These are phyloP conservation scores for Protobothrops flavoviridis DNA, from an alignment of 2,113 vertebrate genomes.

Conservation along the genomic window DNA sequence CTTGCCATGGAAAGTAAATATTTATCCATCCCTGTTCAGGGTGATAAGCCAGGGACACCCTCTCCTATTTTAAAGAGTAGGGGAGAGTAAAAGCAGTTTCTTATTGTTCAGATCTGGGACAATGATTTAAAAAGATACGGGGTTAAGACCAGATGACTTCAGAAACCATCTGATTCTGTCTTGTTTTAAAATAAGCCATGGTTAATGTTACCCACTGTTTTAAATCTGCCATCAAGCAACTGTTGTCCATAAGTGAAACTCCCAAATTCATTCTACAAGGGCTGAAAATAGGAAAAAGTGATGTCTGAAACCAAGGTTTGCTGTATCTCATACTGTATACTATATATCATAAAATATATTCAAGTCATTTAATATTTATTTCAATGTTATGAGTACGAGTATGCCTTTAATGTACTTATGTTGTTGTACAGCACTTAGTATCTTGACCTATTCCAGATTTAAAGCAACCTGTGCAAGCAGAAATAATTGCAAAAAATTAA, in stretches of 20 bases:
- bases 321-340: not conserved
- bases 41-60: not conserved
- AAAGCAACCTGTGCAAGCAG: not conserved
- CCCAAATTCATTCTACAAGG: not conserved
- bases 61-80: not conserved
- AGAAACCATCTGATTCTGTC: not conserved
- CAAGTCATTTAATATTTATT: not conserved
- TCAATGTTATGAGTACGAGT: not conserved
- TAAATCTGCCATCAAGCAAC: not conserved
- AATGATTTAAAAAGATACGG: not conserved
- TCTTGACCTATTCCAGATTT: not conserved
- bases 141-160: not conserved
- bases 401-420: not conserved
- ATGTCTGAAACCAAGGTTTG: not conserved
- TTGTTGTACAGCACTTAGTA: not conserved
- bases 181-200: not conserved
- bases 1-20: not conserved
- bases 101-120: not conserved
- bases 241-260: not conserved
- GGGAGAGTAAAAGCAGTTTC: not conserved
- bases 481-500: not conserved
- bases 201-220: not conserved
- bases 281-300: not conserved
- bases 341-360: not conserved
- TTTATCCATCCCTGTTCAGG: not conserved